Percentiles rank a stretch among this genome's conserved stretches.
phyloP scores from a whole-genome alignment of 2,888 invertebrate genomes.

The Toxonevra muliebris region DNA sequence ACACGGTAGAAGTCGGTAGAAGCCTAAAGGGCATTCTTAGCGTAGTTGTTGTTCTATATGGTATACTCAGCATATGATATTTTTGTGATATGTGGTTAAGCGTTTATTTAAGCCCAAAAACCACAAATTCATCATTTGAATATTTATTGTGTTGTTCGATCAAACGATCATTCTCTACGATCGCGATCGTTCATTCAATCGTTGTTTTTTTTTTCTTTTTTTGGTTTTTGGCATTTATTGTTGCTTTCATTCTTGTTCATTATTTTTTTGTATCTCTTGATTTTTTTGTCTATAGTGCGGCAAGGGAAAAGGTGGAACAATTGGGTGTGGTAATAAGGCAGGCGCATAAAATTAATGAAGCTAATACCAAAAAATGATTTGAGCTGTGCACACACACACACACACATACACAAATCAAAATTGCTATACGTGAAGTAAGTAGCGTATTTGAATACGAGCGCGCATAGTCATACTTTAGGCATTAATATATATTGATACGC shows the following conservation, averaged over 20 bases:
- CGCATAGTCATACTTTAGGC: too few relatives aligned
- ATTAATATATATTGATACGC: too few relatives aligned
- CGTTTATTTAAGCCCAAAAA: constrained; percentile 28
- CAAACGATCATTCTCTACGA: too few relatives aligned
- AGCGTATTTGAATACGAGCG: too few relatives aligned
- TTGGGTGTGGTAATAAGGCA: constrained; percentile 7
- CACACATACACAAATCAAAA: background rate
- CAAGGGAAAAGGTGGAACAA: background rate
- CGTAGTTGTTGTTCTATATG: background rate
- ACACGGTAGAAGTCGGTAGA: background rate
- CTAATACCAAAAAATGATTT: background rate
- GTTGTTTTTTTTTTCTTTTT: too few relatives aligned
- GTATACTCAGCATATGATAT: constrained; percentile 10
- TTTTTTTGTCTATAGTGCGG: too few relatives aligned
- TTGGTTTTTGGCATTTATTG: too few relatives aligned
- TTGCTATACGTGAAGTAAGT: too few relatives aligned
- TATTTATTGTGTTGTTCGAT: constrained; percentile 2
- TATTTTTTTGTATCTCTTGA: too few relatives aligned
- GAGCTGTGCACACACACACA: background rate
- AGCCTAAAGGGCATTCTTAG: constrained; percentile 17
- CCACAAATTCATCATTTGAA: constrained; percentile 43
- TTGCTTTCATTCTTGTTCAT: too few relatives aligned
- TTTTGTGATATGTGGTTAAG: constrained; percentile 39
- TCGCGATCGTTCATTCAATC: too few relatives aligned
- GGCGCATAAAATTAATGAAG: constrained; percentile 13